A percentile compares a stretch with the other conserved stretches of the same genome.
Evolutionary conservation across 1,140 invertebrate genomes (phyloP).

Genomic region (Papilio xuthus): DNA sequence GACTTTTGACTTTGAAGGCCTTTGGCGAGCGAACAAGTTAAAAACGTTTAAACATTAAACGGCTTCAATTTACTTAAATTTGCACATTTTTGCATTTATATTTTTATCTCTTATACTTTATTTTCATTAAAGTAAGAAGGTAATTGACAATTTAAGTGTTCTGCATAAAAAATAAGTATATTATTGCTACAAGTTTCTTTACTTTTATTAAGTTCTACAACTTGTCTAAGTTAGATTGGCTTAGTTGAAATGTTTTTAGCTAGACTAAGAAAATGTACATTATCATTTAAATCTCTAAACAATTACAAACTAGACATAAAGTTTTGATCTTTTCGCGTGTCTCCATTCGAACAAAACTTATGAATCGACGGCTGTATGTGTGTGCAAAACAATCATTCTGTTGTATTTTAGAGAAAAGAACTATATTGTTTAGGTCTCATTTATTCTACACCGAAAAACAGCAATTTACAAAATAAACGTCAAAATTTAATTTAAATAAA

Average conservation of each 20-base stretch:
- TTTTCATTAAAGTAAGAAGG: constrained; percentile 30
- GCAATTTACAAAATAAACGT: no score
- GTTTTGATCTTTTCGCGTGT: not conserved
- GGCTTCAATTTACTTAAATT: constrained; percentile 17
- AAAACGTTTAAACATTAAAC: constrained; percentile 8
- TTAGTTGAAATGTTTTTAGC: not conserved
- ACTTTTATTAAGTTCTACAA: not conserved
- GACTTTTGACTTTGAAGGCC: constrained; percentile 43
- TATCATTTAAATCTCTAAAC: not conserved
- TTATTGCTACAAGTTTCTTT: not conserved
- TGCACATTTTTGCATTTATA: constrained; percentile 5
- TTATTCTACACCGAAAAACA: no score
- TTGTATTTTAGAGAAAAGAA: no score
- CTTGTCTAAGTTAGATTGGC: not conserved
- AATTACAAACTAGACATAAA: not conserved
- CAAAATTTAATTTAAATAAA: no score
- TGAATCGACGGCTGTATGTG: no score
- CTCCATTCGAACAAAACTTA: no score
- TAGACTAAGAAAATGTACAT: not conserved
- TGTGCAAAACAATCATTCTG: no score
- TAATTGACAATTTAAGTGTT: constrained; percentile 45
- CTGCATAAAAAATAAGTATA: constrained; percentile 48
- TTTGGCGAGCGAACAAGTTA: constrained; percentile 22
- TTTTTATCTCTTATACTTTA: constrained; percentile 8
- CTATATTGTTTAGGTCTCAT: no score